These are phyloP conservation scores for Eulemur albifrons DNA, from an alignment of 2,797 vertebrate genomes.

Conservation along the genomic window DNA sequence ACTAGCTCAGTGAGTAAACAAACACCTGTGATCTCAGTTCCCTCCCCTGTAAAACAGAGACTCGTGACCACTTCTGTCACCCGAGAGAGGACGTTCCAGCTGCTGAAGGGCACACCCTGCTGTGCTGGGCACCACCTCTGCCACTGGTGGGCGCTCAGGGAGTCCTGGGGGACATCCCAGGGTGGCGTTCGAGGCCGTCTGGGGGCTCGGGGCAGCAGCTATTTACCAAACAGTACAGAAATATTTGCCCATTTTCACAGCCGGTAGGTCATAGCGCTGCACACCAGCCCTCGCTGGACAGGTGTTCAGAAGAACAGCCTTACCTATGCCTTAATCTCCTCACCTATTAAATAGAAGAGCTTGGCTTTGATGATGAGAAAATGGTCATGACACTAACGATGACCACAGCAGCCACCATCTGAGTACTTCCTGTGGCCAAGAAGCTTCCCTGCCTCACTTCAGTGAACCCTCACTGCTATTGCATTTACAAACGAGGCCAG, in stretches of 20 bases:
- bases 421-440: accelerated
- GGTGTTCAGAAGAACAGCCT: not conserved
- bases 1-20: not conserved
- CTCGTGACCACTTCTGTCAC: accelerated
- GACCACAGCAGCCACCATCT: accelerated
- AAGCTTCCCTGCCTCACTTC: not conserved
- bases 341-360: not conserved
- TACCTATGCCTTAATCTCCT: not conserved
- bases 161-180: not conserved
- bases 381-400: accelerated
- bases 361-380: not conserved
- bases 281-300: not conserved
- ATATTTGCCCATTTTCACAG: not conserved
- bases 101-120: accelerated
- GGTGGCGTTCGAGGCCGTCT: too few species aligned
- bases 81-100: not conserved
- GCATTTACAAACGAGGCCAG: not conserved
- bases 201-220: not conserved
- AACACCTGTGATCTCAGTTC: not conserved
- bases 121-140: not conserved
- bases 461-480: accelerated
- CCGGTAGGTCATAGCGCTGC: too few species aligned
- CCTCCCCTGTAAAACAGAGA: not conserved
- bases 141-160: not conserved
- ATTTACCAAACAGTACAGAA: not conserved